These are phyloP conservation scores for Atractosteus spatula DNA, from an alignment of 2,113 vertebrate genomes.

Conservation along the genomic window DNA sequence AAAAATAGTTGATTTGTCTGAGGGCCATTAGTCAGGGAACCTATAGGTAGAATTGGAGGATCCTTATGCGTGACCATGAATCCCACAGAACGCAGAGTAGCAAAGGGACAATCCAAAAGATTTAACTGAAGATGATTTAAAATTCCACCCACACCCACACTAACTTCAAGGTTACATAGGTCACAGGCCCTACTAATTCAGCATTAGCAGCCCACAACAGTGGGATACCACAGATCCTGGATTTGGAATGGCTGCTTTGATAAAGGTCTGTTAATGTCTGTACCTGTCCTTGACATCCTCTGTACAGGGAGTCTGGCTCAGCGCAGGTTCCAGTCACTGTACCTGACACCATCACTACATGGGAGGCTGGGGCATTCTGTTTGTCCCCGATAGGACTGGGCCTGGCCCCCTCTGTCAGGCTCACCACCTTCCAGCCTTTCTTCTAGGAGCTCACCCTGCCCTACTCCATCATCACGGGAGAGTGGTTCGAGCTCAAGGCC, in stretches of 20 bases:
- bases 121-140: too few species aligned
- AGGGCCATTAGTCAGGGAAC: too few species aligned
- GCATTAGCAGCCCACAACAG: too few species aligned
- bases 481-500: slow-evolving; percentile 78
- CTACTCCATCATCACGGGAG: slow-evolving; percentile 80
- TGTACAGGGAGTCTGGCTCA: slow-evolving; percentile 62
- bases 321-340: slow-evolving; percentile 57
- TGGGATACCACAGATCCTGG: not conserved
- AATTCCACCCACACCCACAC: too few species aligned
- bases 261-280: too few species aligned
- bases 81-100: too few species aligned
- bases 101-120: too few species aligned
- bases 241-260: not conserved
- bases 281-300: not conserved
- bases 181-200: too few species aligned
- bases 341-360: slow-evolving; percentile 86
- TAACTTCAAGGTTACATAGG: too few species aligned
- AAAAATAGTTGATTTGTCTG: too few species aligned
- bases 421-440: slow-evolving; percentile 81
- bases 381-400: slow-evolving; percentile 71
- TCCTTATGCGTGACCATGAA: too few species aligned
- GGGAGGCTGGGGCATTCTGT: slow-evolving; percentile 79
- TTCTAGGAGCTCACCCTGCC: slow-evolving; percentile 81
- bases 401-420: slow-evolving; percentile 63
- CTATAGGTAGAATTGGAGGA: too few species aligned